These are phyloP conservation scores for Peromyscus attwateri DNA, from an alignment of 2,797 vertebrate genomes.

Conservation along the genomic window DNA sequence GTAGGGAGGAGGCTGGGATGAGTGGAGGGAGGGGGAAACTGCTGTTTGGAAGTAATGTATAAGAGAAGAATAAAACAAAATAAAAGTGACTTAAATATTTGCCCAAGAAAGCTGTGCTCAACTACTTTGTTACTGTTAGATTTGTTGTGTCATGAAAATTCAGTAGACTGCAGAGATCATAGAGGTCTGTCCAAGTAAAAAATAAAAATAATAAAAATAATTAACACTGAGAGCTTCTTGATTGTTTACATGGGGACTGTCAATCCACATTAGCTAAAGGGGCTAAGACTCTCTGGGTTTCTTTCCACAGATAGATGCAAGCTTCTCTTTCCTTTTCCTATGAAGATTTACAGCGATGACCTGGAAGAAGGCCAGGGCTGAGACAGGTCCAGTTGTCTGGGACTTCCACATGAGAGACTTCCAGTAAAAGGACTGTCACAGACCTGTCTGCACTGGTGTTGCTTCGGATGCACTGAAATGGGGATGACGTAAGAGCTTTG, in stretches of 20 bases:
- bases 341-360: neutral
- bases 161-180: neutral
- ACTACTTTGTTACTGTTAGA: slow-evolving; percentile 39
- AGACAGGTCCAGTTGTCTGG: neutral
- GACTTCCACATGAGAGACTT: slow-evolving; percentile 11
- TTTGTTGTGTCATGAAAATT: slow-evolving; percentile 18
- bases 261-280: neutral
- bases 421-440: slow-evolving; percentile 17
- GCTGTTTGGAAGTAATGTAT: neutral
- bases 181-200: neutral
- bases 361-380: neutral
- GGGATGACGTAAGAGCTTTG: neutral
- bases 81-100: neutral
- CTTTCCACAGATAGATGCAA: neutral
- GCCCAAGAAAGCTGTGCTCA: neutral
- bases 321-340: neutral
- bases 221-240: slow-evolving; percentile 5
- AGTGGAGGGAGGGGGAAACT: neutral
- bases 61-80: neutral
- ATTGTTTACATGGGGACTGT: neutral
- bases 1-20: fast-evolving
- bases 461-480: slow-evolving; percentile 36
- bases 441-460: neutral
- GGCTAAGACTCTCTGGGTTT: neutral
- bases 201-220: neutral